Base-by-base conservation (phyloP, 2,888 invertebrate genomes). In the Plebejus melissa region DNA sequence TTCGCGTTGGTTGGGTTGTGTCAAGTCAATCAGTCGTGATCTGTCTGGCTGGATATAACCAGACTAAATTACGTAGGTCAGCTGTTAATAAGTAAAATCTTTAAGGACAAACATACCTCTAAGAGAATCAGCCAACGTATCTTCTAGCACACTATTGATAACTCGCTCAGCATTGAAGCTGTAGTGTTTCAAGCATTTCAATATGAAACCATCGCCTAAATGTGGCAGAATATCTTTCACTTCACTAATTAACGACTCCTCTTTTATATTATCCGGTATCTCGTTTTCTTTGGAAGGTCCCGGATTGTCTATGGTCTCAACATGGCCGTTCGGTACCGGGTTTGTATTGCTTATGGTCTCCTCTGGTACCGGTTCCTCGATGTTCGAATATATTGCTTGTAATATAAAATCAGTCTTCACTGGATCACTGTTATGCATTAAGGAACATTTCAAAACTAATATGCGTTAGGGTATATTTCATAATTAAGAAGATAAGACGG, bases 91-190 rank as follows among this genome's bases (percentile, higher is more conserved):
- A 41, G 6, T 41, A 41, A 41, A 41, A 41, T 41, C 6, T 41
- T 41, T 41, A 41, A 41, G 2, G 22, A 4, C 6, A 60, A 22
- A 11, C 60, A 13, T 79, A 92, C 92, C 87, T 86, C 82, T 86
- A 75, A 93, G 83, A n/a, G 85, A 79, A 41, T 86, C 85, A 6
- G 86, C 91, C 76, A 94, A 83, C 80, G 94, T 95, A 80, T 96
- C 95, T 87, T 98, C 98, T 74, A 99, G 88, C 77, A 98, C 93
- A 72, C 97, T 97, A 85, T 97, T 96, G 77, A 99, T 96, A 3
- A 98, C 97, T 80, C 95, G 94, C 80, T 96, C 96, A 0, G 96
- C 94, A 81, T 96, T 95, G 86, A 95, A 96, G 32, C 96, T 95
- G 82, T 97, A 98, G 82, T 96, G 95, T 81, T 96, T 94, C 75